Evolutionary conservation across 1,140 invertebrate species (phyloP).

Genomic region (Meloidogyne floridensis): DNA sequence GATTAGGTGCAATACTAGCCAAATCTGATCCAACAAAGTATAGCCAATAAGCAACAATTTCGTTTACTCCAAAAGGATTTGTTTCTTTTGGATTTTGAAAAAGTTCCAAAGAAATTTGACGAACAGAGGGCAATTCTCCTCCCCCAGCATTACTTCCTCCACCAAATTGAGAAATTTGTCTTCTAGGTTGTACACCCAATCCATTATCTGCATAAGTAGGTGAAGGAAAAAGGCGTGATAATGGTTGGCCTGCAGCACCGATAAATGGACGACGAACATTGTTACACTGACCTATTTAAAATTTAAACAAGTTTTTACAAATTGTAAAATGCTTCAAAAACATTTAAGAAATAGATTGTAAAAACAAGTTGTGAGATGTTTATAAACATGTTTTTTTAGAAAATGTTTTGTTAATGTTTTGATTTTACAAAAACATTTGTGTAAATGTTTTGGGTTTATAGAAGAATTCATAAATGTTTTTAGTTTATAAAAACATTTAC

Average conservation of each 20-base stretch:
- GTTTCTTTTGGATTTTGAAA: constrained; percentile 41
- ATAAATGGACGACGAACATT: constrained; percentile 12
- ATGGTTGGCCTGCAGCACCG: background rate
- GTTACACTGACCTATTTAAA: background rate
- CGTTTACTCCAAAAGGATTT: constrained; percentile 38
- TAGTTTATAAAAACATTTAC: no score
- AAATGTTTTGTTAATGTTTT: no score
- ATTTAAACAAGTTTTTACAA: no score
- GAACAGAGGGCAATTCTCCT: constrained; percentile 44
- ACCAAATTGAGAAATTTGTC: background rate
- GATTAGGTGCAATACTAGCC: constrained; percentile 51
- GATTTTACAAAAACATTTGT: no score
- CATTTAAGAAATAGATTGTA: no score
- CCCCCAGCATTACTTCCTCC: constrained; percentile 22
- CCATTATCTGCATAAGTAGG: background rate
- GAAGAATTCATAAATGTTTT: no score
- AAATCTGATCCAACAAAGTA: constrained; percentile 51
- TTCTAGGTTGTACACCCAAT: background rate
- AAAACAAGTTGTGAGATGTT: no score
- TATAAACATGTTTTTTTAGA: no score
- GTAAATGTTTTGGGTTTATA: no score
- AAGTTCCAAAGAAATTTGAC: constrained; percentile 47
- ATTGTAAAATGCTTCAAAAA: no score
- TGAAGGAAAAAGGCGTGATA: background rate
- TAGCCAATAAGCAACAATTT: constrained; percentile 51